Base-by-base conservation (phyloP, 2,113 vertebrate genomes). In the Siphamia tubifer region DNA sequence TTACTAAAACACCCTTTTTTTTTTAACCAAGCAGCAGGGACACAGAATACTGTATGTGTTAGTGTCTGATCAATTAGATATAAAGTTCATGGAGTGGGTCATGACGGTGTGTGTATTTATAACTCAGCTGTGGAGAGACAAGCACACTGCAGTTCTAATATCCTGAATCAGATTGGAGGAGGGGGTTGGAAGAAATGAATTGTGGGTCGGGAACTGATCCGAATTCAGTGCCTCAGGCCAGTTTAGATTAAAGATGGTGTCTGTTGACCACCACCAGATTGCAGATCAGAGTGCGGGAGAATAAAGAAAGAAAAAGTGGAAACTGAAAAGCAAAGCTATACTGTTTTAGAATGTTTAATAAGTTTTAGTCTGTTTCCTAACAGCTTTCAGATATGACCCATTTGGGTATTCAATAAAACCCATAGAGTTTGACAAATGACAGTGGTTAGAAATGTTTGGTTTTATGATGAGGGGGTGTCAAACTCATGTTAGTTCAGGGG, bases 51-150 rank as follows among this genome's bases (percentile, higher is more conserved):
- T n/a, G 24, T 34, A 12, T 63, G 28, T 44, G 34, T 55, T 16
- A 61, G 32, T 35, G 24, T 43, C 61, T 75, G 68, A 87, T 90
- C 68, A 81, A 84, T 89, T 78, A 71, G 77, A 89, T 63, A 39
- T 68, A 77, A 86, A 77, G 81, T 82, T 83, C 75, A 81, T 36
- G 45, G 38, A 38, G 74, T 8, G n/a, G 67, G 67, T 68, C 68
- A 16, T 1, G 49, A 53, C 76, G 53, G 6, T 55, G 17, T 17
- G 16, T 55, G 30, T 64, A 38, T 64, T 73, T 74, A 53, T 52
- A 45, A 49, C 61, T 57, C 63, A 4, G 39, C 28, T 15, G 34
- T 49, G 43, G 17, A 36, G 52, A 58, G 39, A 69, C 32, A 10
- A 51, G 44, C 47, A 47, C 43, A 21, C 27, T 2, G 17, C 31